Evolutionary conservation across 2,113 vertebrate species (phyloP).

Genomic region (Tychaedon coryphoeus): DNA sequence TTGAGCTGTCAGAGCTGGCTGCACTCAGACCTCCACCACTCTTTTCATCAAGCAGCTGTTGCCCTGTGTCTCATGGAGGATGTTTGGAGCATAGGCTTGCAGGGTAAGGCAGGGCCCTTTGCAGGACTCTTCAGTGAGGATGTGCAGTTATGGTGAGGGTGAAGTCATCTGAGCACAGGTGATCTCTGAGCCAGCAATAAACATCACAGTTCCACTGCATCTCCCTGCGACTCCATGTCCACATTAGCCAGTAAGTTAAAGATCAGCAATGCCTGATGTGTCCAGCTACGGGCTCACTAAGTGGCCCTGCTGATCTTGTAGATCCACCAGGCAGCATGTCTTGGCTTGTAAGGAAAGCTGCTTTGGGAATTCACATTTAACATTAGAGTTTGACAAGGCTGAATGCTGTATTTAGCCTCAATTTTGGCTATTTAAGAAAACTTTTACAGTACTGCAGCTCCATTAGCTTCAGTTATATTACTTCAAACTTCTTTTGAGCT

Average conservation of each 20-base stretch:
- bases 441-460: background rate
- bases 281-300: background rate
- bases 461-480: background rate
- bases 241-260: background rate
- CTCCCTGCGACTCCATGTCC: background rate
- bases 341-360: background rate
- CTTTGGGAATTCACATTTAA: background rate
- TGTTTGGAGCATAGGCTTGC: rapidly evolving
- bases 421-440: background rate
- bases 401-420: background rate
- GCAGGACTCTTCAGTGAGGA: background rate
- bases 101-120: background rate
- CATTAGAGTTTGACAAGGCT: background rate
- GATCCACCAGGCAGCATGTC: background rate
- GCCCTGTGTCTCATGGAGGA: background rate
- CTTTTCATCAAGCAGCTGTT: background rate
- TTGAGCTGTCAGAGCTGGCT: background rate
- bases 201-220: background rate
- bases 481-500: background rate
- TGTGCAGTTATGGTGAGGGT: background rate
- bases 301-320: background rate
- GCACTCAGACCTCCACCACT: background rate
- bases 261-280: background rate
- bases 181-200: background rate
- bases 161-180: background rate